Conservation (phyloP, 2,888 invertebrate genomes). For the Terebella lapidaria region DNA sequence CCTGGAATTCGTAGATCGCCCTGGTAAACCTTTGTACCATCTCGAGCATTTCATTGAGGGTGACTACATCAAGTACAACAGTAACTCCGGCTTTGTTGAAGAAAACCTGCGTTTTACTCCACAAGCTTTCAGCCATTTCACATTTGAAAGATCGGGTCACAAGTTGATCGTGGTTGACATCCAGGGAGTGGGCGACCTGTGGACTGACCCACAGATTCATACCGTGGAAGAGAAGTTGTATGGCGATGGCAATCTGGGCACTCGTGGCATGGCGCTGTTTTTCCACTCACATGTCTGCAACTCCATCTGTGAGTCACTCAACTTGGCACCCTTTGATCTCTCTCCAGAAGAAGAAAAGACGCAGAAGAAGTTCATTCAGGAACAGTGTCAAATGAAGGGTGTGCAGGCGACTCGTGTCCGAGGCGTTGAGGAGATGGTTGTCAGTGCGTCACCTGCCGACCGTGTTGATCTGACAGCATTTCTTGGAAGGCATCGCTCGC, state of each 20-base stretch:
- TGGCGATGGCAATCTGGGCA: constrained; percentile 60
- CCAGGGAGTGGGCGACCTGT: constrained; percentile 61
- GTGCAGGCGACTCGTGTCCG: constrained; percentile 15
- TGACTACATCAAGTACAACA: constrained; percentile 60
- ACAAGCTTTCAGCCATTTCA: constrained; percentile 61
- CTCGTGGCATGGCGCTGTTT: constrained; percentile 60
- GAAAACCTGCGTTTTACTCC: constrained; percentile 57
- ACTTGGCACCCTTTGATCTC: constrained; percentile 58
- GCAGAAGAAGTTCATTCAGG: constrained; percentile 4
- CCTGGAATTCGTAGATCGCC: constrained; percentile 56
- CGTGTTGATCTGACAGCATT: constrained; percentile 45
- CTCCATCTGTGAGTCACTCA: constrained; percentile 57
- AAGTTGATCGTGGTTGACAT: constrained; percentile 60
- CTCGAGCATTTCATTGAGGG: constrained; percentile 61
- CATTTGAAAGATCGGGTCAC: constrained; percentile 61
- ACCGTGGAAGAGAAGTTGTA: constrained; percentile 56
- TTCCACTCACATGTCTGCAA: constrained; percentile 61
- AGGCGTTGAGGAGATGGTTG: constrained; percentile 45
- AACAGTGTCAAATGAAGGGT: no score
- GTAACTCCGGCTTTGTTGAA: constrained; percentile 60
- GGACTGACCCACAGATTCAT: constrained; percentile 61
- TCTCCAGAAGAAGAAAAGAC: constrained; percentile 46
- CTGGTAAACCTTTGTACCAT: constrained; percentile 55
- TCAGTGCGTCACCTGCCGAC: constrained; percentile 48
- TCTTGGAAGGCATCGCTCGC: constrained; percentile 41